A percentile compares a stretch with the other conserved stretches of the same genome.
Conservation (phyloP, 2,797 vertebrate species). For the Vespertilio murinus region DNA sequence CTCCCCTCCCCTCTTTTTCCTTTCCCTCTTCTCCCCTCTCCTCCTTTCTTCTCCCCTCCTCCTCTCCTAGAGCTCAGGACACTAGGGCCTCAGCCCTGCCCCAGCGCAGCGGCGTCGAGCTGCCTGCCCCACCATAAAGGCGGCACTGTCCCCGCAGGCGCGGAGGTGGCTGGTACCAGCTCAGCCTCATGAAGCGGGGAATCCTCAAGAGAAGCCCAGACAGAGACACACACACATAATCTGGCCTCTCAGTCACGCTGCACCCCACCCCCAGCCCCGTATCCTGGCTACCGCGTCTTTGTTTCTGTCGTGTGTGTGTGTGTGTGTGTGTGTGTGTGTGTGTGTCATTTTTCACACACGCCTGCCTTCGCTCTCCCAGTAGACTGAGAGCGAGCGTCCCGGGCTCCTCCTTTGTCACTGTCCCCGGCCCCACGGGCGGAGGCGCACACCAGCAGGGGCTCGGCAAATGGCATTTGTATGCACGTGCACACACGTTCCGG, state of each 20-base stretch:
- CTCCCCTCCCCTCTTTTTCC: not conserved
- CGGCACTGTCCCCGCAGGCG: slow-evolving; percentile 68
- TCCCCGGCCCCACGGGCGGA: not conserved
- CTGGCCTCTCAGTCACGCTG: not conserved
- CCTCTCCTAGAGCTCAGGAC: slow-evolving; percentile 6
- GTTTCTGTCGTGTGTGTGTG: slow-evolving; percentile 9
- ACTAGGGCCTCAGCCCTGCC: slow-evolving; percentile 57
- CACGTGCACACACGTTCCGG: not conserved
- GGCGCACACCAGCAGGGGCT: not conserved
- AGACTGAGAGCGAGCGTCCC: not conserved
- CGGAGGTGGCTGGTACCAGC: slow-evolving; percentile 75
- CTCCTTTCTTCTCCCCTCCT: not conserved
- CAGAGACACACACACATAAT: slow-evolving; percentile 43
- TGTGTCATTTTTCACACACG: slow-evolving; percentile 48
- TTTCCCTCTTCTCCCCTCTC: not conserved
- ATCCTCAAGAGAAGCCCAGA: slow-evolving; percentile 60
- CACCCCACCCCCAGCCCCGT: not conserved
- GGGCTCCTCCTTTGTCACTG: slow-evolving; percentile 44
- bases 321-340: not conserved
- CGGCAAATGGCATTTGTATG: slow-evolving; percentile 56
- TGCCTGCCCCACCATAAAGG: slow-evolving; percentile 71
- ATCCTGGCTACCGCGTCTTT: slow-evolving; percentile 14
- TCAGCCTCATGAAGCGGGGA: slow-evolving; percentile 51
- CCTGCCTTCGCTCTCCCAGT: slow-evolving; percentile 5
- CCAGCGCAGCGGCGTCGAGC: not conserved